These are phyloP conservation scores for Orthosia incerta DNA, from an alignment of 2,888 invertebrate genomes.

Conservation along the genomic window DNA sequence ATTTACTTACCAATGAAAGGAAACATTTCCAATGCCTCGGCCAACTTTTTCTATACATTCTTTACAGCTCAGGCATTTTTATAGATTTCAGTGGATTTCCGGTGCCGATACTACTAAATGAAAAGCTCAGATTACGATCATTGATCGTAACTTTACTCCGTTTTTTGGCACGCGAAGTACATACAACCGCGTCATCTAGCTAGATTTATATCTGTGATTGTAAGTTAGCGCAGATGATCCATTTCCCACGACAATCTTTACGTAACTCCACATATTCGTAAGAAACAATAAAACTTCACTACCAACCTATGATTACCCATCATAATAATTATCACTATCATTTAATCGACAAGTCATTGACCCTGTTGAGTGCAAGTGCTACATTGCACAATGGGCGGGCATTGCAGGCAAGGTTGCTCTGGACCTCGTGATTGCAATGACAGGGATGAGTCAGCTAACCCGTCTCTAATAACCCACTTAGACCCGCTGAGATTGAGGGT, in stretches of 20 bases:
- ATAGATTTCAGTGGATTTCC: too few relatives aligned
- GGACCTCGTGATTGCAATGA: constrained; percentile 65
- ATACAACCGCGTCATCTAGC: too few relatives aligned
- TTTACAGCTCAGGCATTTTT: too few relatives aligned
- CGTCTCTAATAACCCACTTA: constrained; percentile 66
- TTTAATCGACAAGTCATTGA: constrained; percentile 35
- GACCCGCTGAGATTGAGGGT: constrained; percentile 47
- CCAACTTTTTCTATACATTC: too few relatives aligned
- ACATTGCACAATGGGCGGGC: constrained; percentile 51
- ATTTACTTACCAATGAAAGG: too few relatives aligned
- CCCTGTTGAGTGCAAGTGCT: constrained; percentile 33
- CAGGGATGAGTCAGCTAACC: constrained; percentile 75
- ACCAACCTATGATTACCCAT: constrained; percentile 21
- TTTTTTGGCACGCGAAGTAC: too few relatives aligned
- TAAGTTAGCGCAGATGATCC: too few relatives aligned
- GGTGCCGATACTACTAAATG: too few relatives aligned
- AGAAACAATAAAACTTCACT: constrained; percentile 18
- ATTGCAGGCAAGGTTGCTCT: constrained; percentile 18
- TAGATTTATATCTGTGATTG: too few relatives aligned
- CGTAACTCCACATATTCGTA: constrained; percentile 3
- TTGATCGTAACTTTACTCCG: too few relatives aligned
- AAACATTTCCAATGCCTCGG: too few relatives aligned
- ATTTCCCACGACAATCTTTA: neutral
- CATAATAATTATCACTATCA: constrained; percentile 33
- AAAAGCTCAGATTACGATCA: too few relatives aligned